Evolutionary conservation across 2,888 invertebrate species (phyloP).

Genomic region (Panzeria rudis): DNA sequence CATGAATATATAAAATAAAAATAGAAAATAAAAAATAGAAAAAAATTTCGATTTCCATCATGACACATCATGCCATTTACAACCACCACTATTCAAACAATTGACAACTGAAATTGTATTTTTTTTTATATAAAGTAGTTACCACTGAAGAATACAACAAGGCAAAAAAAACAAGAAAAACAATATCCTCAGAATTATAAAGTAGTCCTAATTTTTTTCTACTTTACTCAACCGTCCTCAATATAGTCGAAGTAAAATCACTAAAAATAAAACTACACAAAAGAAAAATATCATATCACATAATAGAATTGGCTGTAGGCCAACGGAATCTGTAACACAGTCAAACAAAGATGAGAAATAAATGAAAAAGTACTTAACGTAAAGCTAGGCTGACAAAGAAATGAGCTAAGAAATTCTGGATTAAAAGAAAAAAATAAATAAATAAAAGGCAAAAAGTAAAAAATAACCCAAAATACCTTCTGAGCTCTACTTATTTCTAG

Average conservation of each 20-base stretch:
- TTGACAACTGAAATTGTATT: slow-evolving; percentile 67
- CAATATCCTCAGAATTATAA: slow-evolving; percentile 67
- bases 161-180: slow-evolving; percentile 20
- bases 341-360: slow-evolving; percentile 40
- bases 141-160: slow-evolving; percentile 22
- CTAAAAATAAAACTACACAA: slow-evolving; percentile 33
- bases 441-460: background rate
- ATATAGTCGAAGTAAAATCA: slow-evolving; percentile 45
- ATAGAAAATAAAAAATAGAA: background rate
- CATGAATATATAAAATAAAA: background rate
- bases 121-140: slow-evolving; percentile 54
- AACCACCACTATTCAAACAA: slow-evolving; percentile 63
- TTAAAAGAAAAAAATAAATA: background rate
- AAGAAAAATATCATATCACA: slow-evolving; percentile 61
- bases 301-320: slow-evolving; percentile 73
- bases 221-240: slow-evolving; percentile 28
- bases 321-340: slow-evolving; percentile 69
- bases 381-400: background rate
- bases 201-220: slow-evolving; percentile 60
- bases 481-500: too few species aligned
- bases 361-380: background rate
- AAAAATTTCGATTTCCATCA: slow-evolving; percentile 30
- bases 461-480: too few species aligned
- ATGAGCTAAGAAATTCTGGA: background rate
- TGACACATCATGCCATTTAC: slow-evolving; percentile 56